Conservation (phyloP, 2,113 vertebrate species). For the Sphyrna mokarran region DNA sequence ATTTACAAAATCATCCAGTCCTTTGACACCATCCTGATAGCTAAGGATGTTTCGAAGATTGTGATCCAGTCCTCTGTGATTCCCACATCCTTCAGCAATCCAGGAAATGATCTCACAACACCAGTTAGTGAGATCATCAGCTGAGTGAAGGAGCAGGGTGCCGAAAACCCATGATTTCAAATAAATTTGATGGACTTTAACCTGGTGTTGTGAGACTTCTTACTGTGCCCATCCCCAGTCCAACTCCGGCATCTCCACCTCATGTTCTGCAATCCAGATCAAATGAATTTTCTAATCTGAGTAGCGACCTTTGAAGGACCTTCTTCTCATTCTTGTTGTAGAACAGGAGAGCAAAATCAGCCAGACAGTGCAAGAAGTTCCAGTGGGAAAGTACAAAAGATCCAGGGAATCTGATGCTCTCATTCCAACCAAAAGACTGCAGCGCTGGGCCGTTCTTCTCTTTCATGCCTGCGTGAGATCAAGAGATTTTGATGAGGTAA, state of each 20-base stretch:
- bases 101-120: too few species aligned
- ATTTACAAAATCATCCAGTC: not conserved
- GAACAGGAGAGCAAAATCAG: not conserved
- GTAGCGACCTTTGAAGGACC: not conserved
- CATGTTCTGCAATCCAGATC: not conserved
- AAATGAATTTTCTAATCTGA: not conserved
- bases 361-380: not conserved
- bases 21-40: not conserved
- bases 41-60: not conserved
- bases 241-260: too few species aligned
- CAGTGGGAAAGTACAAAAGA: not conserved
- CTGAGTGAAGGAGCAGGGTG: too few species aligned
- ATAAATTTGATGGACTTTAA: too few species aligned
- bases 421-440: not conserved
- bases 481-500: not conserved
- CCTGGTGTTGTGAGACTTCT: too few species aligned
- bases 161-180: too few species aligned
- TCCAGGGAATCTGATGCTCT: not conserved
- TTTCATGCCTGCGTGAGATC: not conserved
- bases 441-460: not conserved
- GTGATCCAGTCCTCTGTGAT: not conserved
- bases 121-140: too few species aligned
- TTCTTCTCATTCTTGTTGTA: too few species aligned
- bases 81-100: not conserved
- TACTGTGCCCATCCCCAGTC: too few species aligned